phyloP scores from a whole-genome alignment of 2,888 invertebrate species.

The Melinaea menophilus region DNA sequence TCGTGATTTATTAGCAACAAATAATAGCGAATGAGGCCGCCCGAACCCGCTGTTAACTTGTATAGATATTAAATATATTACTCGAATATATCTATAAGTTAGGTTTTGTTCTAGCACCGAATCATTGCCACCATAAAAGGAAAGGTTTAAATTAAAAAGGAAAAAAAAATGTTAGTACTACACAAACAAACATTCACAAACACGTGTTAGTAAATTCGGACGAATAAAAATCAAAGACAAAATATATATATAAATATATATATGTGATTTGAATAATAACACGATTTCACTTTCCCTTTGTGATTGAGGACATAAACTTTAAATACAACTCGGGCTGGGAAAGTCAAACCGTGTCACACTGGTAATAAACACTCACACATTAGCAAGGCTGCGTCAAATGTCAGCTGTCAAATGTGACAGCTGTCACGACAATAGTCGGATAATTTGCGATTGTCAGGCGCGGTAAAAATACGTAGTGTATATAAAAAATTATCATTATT shows the following conservation, averaged over 20 bases:
- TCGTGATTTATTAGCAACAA: slow-evolving; percentile 41
- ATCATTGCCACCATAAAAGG: slow-evolving; percentile 52
- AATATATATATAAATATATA: slow-evolving; percentile 14
- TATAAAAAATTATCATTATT: slow-evolving; percentile 52
- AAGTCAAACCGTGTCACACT: slow-evolving; percentile 24
- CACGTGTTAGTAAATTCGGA: slow-evolving; percentile 30
- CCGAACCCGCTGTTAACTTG: slow-evolving; percentile 55
- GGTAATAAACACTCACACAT: slow-evolving; percentile 24
- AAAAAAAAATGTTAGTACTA: slow-evolving; percentile 61
- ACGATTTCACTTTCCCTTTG: slow-evolving; percentile 23
- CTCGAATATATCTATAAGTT: slow-evolving; percentile 42
- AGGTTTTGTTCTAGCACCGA: slow-evolving; percentile 62
- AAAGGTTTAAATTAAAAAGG: slow-evolving; percentile 39
- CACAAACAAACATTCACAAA: slow-evolving; percentile 32
- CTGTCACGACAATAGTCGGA: slow-evolving; percentile 14
- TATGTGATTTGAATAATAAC: slow-evolving; percentile 28
- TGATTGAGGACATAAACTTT: slow-evolving; percentile 14
- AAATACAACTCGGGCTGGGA: slow-evolving; percentile 11
- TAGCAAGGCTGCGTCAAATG: slow-evolving; percentile 21
- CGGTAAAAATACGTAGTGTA: slow-evolving; percentile 28
- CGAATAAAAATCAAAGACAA: slow-evolving; percentile 25
- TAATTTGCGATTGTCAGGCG: slow-evolving; percentile 60
- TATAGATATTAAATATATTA: slow-evolving; percentile 39
- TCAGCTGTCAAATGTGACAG: slow-evolving; percentile 27
- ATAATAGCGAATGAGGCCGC: slow-evolving; percentile 37